A percentile compares a stretch with the other conserved stretches of the same genome.
Evolutionary conservation across 2,113 vertebrate genomes (phyloP).

Genomic region (Tylochromis polylepis): DNA sequence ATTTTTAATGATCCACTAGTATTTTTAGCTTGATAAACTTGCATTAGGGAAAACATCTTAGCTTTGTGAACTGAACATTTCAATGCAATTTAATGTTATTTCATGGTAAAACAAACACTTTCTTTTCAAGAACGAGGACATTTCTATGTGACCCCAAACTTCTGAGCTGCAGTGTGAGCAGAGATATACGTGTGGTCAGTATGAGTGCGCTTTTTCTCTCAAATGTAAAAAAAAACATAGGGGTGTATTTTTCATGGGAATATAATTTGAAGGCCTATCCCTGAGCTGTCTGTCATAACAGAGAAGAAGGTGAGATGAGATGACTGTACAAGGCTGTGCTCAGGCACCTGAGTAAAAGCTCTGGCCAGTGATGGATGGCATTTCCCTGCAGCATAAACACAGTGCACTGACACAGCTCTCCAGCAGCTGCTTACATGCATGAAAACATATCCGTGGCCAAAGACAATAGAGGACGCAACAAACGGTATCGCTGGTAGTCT

Average conservation of each 20-base stretch:
- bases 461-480: constrained; percentile 7
- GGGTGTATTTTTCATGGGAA: not conserved
- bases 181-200: not conserved
- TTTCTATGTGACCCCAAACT: not conserved
- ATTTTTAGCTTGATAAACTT: not conserved
- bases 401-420: constrained; percentile 17
- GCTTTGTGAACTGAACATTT: not conserved
- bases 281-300: constrained; percentile 23
- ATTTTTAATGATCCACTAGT: not conserved
- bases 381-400: constrained; percentile 56
- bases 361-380: constrained; percentile 49
- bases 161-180: not conserved
- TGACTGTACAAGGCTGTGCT: constrained; percentile 41
- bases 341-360: constrained; percentile 43
- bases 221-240: not conserved
- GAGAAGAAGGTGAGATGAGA: constrained; percentile 27
- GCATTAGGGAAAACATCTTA: not conserved
- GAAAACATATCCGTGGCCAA: constrained; percentile 14
- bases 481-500: not conserved
- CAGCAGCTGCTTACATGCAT: constrained; percentile 42
- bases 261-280: constrained; percentile 20
- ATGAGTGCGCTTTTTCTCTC: not conserved
- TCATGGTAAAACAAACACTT: not conserved
- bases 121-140: not conserved
- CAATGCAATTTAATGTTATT: not conserved